These are phyloP conservation scores for Paguma larvata DNA, from an alignment of 2,797 vertebrate species.

Conservation along the genomic window DNA sequence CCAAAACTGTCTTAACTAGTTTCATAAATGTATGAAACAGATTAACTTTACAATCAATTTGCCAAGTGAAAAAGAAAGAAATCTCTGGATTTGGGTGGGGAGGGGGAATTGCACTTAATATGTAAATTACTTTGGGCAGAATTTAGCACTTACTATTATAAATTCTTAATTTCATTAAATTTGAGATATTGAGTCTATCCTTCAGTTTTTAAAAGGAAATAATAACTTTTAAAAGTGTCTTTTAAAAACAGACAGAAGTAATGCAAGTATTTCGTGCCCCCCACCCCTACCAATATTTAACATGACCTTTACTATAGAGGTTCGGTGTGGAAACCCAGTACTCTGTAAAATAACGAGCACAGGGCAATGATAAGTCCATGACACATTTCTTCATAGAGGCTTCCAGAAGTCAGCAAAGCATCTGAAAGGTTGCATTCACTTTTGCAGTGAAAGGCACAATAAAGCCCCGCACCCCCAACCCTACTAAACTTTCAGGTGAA, in stretches of 20 bases:
- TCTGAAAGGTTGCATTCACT: neutral
- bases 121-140: neutral
- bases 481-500: neutral
- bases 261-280: neutral
- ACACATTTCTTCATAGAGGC: neutral
- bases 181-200: neutral
- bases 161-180: slow-evolving; percentile 13
- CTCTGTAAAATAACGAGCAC: neutral
- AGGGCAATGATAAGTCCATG: neutral
- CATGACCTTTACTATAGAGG: neutral
- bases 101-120: neutral
- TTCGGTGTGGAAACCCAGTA: neutral
- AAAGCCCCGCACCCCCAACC: neutral
- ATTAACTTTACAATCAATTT: slow-evolving; percentile 19
- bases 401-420: neutral
- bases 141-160: neutral
- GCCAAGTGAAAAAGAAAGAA: neutral
- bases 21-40: neutral
- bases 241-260: slow-evolving; percentile 36
- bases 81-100: neutral
- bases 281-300: neutral
- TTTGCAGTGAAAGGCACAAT: neutral
- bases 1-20: neutral
- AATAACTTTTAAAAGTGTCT: neutral
- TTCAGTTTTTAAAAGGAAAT: slow-evolving; percentile 25